Evolutionary conservation across 2,797 vertebrate species (phyloP), one percentile per base, ranked within the genome.

Genomic region (Protosalanx chinensis): DNA sequence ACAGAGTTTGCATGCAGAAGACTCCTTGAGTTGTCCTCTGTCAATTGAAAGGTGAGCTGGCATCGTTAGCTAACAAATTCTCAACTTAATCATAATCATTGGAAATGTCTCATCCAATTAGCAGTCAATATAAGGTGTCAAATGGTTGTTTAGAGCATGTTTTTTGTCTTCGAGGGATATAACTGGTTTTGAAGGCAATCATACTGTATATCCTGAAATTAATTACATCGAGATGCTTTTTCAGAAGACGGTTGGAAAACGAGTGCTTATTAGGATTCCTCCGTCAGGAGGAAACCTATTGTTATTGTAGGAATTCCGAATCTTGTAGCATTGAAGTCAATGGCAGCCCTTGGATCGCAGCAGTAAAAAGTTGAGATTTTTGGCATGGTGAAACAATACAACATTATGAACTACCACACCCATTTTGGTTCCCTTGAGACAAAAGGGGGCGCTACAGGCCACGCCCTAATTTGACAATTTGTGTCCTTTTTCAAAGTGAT

Each of bases 21-120:
- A 76, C 74, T 85, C 83, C 87, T 89, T 88, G 83, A 86, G 79
- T 68, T 86, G 86, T 80, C 88, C 85, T 86, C 83, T 83, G 89
- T 88, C 8, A 85, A 89, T 88, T 87, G 83, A 37, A 74, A 77
- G 82, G 84, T 84, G 74, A 82, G 79, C 76, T 71, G 63, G 69
- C 83, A 81, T 88, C 79, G 82, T 88, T 87, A 35, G 63, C 78
- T 84, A 79, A 78, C 86, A 85, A 86, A 86, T 82, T 81, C 75
- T n/a, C 30, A 78, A 76, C 72, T 87, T 83, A 80, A 86, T 88
- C 82, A 85, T 86, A 87, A 88, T 86, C 87, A 86, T 74, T 89
- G 81, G 84, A 78, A 46, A 81, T 77, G 71, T 81, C 87, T 75
- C 70, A 82, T 82, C 70, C 85, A 83, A 88, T 86, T 86, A 79